A percentile compares a stretch with the other conserved stretches of the same genome.
These are phyloP conservation scores for Drosophila lacicola DNA, from an alignment of 2,888 invertebrate species.

Conservation along the genomic window DNA sequence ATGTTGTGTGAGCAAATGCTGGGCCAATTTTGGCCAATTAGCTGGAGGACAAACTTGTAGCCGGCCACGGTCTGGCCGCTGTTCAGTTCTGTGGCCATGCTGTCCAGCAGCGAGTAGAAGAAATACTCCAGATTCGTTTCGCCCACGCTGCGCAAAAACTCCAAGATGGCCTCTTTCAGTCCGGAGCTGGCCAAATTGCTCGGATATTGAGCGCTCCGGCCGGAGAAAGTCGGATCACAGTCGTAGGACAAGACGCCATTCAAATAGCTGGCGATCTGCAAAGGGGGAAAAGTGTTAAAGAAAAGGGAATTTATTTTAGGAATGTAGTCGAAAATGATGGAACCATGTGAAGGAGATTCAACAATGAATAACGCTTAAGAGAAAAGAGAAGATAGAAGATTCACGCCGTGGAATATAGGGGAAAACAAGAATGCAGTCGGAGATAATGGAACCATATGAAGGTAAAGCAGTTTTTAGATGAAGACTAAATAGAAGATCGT, in stretches of 20 bases:
- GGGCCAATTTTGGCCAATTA: conserved; percentile 89
- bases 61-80: conserved; percentile 87
- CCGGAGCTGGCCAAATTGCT: conserved; percentile 73
- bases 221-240: conserved; percentile 81
- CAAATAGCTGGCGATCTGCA: conserved; percentile 77
- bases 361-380: too few species aligned
- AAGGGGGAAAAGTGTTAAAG: not conserved
- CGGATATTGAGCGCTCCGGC: conserved; percentile 81
- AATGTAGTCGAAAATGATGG: too few species aligned
- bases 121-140: conserved; percentile 88
- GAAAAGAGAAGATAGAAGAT: too few species aligned
- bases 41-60: conserved; percentile 90
- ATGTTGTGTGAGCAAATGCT: conserved; percentile 88
- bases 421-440: too few species aligned
- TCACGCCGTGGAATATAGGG: too few species aligned
- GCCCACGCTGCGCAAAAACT: conserved; percentile 87
- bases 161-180: conserved; percentile 68
- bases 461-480: too few species aligned
- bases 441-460: too few species aligned
- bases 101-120: conserved; percentile 89
- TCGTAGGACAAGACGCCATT: conserved; percentile 78
- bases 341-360: too few species aligned
- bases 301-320: not conserved
- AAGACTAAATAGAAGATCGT: too few species aligned
- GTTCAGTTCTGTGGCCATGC: conserved; percentile 90